Evolutionary conservation across 2,888 invertebrate genomes (phyloP).

Genomic region (Pterostichus niger): DNA sequence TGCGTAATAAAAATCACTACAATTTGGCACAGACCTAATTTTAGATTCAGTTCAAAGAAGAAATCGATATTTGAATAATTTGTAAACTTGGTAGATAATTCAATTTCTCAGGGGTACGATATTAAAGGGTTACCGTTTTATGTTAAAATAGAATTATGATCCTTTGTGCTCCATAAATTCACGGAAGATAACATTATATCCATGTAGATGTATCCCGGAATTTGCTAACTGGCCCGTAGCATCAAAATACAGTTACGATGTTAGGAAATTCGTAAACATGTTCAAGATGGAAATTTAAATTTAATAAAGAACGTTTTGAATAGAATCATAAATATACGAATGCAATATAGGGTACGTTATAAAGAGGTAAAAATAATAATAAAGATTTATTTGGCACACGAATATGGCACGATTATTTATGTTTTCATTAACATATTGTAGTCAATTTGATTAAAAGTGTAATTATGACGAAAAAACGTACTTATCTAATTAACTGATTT

Average conservation of each 20-base stretch:
- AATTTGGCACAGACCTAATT: constrained; percentile 27
- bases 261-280: constrained; percentile 13
- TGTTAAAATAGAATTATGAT: constrained; percentile 32
- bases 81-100: constrained; percentile 22
- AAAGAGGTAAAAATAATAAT: constrained; percentile 1
- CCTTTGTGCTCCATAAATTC: constrained; percentile 31
- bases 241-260: not conserved
- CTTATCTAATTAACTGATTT: too few relatives aligned
- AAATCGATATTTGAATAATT: constrained; percentile 12
- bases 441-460: not conserved
- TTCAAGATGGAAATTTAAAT: constrained; percentile 8
- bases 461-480: not conserved
- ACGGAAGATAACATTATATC: constrained; percentile 33
- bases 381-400: constrained; percentile 33
- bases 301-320: not conserved
- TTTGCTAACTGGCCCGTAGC: not conserved
- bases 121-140: constrained; percentile 36
- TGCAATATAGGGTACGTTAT: not conserved
- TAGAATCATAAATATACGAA: not conserved
- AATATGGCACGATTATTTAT: constrained; percentile 8
- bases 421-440: constrained; percentile 7
- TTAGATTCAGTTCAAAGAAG: constrained; percentile 1
- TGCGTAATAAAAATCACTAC: constrained; percentile 15
- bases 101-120: constrained; percentile 33
- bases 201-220: not conserved